Evolutionary conservation across 2,113 vertebrate species (phyloP).

Genomic region (Aptenodytes forsteri): DNA sequence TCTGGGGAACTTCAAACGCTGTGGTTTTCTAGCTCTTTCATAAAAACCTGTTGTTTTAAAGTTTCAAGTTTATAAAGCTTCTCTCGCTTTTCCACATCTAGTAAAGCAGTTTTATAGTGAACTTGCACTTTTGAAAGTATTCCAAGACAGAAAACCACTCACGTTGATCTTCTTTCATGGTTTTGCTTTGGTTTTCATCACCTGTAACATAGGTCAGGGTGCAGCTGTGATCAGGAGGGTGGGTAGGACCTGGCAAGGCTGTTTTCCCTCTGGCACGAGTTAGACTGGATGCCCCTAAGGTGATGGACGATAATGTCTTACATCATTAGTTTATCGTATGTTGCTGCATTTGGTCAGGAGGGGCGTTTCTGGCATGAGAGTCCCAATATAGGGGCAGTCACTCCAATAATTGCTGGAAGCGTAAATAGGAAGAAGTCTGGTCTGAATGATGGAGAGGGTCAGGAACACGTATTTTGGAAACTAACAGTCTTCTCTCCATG

Average conservation of each 20-base stretch:
- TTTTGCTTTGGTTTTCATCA: neutral
- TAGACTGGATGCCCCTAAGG: too few relatives aligned
- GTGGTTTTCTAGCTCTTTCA: neutral
- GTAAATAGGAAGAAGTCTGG: neutral
- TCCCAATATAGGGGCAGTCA: neutral
- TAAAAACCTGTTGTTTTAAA: neutral
- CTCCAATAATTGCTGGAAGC: neutral
- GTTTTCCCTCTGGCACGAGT: neutral
- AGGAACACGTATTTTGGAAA: neutral
- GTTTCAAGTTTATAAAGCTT: neutral
- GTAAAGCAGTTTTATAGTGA: neutral
- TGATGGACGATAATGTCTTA: neutral
- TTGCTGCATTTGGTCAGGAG: neutral
- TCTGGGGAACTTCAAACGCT: neutral
- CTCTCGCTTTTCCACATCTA: neutral
- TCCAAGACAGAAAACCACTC: neutral
- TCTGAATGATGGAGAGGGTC: neutral
- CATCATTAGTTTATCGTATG: neutral
- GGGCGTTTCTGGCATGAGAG: rapidly evolving
- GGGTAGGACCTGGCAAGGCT: neutral
- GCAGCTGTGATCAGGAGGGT: neutral
- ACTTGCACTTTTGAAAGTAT: neutral
- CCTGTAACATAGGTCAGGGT: neutral
- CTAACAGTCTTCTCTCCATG: neutral
- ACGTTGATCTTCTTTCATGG: neutral